Evolutionary conservation across 2,113 vertebrate genomes (phyloP), one percentile per base, ranked within the genome.

Genomic region (Crotalus viridis): DNA sequence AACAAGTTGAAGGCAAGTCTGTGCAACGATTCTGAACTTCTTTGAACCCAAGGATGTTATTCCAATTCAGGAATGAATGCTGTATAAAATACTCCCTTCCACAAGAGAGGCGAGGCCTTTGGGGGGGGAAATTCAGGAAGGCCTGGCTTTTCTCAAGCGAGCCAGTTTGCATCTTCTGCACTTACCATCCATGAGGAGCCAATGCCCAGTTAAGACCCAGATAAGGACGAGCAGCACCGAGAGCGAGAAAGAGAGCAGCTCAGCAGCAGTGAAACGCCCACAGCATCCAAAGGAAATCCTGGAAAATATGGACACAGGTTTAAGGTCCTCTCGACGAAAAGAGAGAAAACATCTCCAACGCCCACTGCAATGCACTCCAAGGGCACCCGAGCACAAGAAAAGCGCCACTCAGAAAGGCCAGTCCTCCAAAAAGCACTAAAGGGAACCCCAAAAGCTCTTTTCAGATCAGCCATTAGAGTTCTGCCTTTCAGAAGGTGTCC

Each of bases 241-340:
- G 55, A 99, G 98, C 26, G 99, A 99, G 97, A 99, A 99, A 0
- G 99, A 99, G 59, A 99, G 98, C 91, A 99, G 95, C 97, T 99
- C 99, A 0, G 99, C 99, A 97, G 99, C 98, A 88, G 99, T 99
- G 97, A 99, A 99, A 91, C 99, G 99, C 57, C 99, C 99, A 21
- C 99, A 99, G 98, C 99, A 99, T 91, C 99, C 99, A 94, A 99
- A 99, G 54, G 99, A 99, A 97, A 99, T 99, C 97, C 99, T 99
- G 97, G 46, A 87, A 93, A 96, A 97, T 90, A 97, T 93, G 90
- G 96, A 5, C 92, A 28, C 61, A 93, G 81, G 28, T 46, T 88
- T 91, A 1, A 24, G 51, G 3, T 55, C 64, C 91, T 89, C 92
- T 89, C 95, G 33, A 92, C 33, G 4, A 1, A 17, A 13, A 1